Percentiles rank a stretch among this genome's conserved stretches.
phyloP scores from a whole-genome alignment of 2,797 vertebrate species.

The Acrossocheilus fasciatus region DNA sequence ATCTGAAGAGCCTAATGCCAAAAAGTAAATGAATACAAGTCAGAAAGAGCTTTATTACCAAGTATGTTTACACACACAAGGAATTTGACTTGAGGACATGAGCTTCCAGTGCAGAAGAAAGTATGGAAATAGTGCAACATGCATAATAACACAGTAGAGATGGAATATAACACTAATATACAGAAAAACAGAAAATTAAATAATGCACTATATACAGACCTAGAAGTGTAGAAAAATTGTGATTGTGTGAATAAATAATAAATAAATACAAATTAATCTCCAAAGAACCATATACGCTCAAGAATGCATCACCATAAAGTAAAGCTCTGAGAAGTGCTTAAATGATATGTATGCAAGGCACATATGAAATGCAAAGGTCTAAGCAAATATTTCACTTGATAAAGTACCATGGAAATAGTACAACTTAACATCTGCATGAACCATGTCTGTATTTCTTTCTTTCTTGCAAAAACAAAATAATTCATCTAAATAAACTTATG shows the following conservation, averaged over 20 bases:
- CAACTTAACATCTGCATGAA: background rate
- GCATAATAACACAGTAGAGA: too few species aligned
- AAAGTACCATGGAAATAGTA: slow-evolving; percentile 9
- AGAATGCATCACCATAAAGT: background rate
- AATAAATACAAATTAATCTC: background rate
- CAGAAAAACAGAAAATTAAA: background rate
- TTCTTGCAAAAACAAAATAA: background rate
- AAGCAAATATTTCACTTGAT: slow-evolving; percentile 53
- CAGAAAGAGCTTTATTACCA: background rate
- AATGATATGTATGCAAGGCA: background rate
- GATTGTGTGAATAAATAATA: background rate
- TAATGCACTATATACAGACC: background rate
- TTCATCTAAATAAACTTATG: background rate
- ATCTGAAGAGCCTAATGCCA: background rate
- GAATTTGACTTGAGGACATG: background rate
- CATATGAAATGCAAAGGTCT: slow-evolving; percentile 52
- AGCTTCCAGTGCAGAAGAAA: background rate
- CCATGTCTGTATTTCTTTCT: background rate
- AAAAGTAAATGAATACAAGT: background rate
- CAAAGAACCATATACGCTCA: background rate
- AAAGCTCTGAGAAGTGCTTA: background rate
- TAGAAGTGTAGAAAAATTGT: background rate
- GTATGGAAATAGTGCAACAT: background rate
- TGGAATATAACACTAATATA: background rate
- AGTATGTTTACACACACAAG: background rate